A percentile compares a stretch with the other conserved stretches of the same genome.
phyloP scores from a whole-genome alignment of 2,888 invertebrate genomes.

The Neocrepidodera transversa region DNA sequence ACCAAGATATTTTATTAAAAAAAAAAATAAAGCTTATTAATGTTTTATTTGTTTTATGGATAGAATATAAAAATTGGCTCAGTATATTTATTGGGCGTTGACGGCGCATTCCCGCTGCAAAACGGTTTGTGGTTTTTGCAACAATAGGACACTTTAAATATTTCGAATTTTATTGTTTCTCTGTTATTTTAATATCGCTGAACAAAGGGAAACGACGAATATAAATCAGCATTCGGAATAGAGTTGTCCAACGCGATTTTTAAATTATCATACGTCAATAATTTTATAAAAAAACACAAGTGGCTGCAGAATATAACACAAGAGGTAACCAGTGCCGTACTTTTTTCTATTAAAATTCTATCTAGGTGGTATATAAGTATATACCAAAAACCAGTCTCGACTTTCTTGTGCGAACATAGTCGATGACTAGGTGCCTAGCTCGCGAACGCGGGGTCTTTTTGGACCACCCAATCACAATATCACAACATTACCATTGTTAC shows the following conservation, averaged over 20 bases:
- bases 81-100: conserved; percentile 56
- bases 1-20: too few relatives aligned
- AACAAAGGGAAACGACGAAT: conserved; percentile 44
- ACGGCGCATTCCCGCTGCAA: conserved; percentile 52
- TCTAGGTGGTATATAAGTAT: too few relatives aligned
- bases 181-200: conserved; percentile 51
- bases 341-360: too few relatives aligned
- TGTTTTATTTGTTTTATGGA: background rate
- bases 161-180: conserved; percentile 57
- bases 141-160: conserved; percentile 60
- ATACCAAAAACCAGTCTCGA: too few relatives aligned
- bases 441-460: conserved; percentile 35
- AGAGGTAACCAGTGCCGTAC: background rate
- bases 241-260: conserved; percentile 36
- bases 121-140: conserved; percentile 58
- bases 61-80: conserved; percentile 47
- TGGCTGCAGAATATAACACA: background rate
- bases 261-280: conserved; percentile 14
- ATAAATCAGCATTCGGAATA: conserved; percentile 37
- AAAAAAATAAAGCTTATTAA: background rate
- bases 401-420: background rate
- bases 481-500: conserved; percentile 61
- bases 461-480: conserved; percentile 62
- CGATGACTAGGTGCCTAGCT: conserved; percentile 7
- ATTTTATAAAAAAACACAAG: background rate